Base-by-base conservation (phyloP, 1,140 invertebrate species). In the Heliconius hermathena region DNA sequence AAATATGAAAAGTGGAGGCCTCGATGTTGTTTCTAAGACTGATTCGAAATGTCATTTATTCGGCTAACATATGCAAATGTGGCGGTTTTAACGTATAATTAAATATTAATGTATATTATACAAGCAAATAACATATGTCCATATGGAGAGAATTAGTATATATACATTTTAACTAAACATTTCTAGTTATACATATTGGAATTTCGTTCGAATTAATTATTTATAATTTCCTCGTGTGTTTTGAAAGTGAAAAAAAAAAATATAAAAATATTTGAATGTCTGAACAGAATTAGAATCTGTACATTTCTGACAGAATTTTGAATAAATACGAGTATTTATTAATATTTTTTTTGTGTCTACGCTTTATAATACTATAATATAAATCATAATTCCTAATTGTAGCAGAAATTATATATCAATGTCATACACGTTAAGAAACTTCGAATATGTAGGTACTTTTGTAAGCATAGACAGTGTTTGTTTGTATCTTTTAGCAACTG, bases 1-100 rank as follows among this genome's bases (percentile, higher is more conserved):
- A 22, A 22, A 16, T 66, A 66, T 66, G 26, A 13, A 60, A 60
- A 22, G n/a, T 60, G 54, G 54, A 66, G 38, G 74, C 74, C 74
- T 76, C 74, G 74, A 29, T 66, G 60, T 76, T 76, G 57, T 54
- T 76, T 76, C 38, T 76, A 76, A 76, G 74, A 76, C 74, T 76
- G 74, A 76, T 66, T 66, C 33, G 36, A 13, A 76, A 66, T 13
- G 74, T 76, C 57, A 76, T 76, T 76, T 41, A 66, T 66, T 74
- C 36, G 49, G 18, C 73, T 74, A 36, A n/a, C 3, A 22, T 66
- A 66, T 66, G 60, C 60, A 66, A 66, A 66, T 60, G 26, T 60
- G 54, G 22, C 22, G 60, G n/a, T 66, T 66, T 26, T n/a, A 9
- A 26, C 22, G 22, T 66, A 29, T 26, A 57, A 3, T 57, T 57